A percentile compares a stretch with the other conserved stretches of the same genome.
Conservation (phyloP, 1,140 invertebrate species). For the Drosophila willistoni region DNA sequence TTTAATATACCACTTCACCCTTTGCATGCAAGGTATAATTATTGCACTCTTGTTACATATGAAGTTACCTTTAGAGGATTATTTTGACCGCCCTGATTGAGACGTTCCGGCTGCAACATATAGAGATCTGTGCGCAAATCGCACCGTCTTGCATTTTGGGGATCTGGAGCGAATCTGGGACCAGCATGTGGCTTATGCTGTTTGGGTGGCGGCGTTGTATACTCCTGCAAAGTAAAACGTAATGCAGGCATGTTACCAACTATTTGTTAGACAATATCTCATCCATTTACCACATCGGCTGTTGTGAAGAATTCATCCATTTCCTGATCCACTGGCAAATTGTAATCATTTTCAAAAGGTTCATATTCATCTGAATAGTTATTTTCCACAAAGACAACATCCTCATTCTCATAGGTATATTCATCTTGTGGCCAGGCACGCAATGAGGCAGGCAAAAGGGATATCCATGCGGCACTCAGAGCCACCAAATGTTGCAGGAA, state of each 20-base stretch:
- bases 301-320: constrained; percentile 81
- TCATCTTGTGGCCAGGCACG: constrained; percentile 81
- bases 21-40: background rate
- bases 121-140: constrained; percentile 95
- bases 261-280: background rate
- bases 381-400: constrained; percentile 72
- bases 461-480: constrained; percentile 69
- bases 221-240: constrained; percentile 50
- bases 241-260: background rate
- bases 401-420: constrained; percentile 79
- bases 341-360: constrained; percentile 67
- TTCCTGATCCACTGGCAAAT: constrained; percentile 72
- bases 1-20: too few species aligned
- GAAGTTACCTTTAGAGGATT: constrained; percentile 86
- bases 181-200: constrained; percentile 82
- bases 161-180: constrained; percentile 84
- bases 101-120: constrained; percentile 90
- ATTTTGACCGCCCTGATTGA: constrained; percentile 90
- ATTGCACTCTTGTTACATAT: too few species aligned
- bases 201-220: constrained; percentile 74
- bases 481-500: constrained; percentile 73
- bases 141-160: constrained; percentile 88
- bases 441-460: constrained; percentile 66
- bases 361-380: constrained; percentile 81
- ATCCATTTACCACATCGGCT: constrained; percentile 61